Percentiles rank a stretch among this genome's conserved stretches.
Evolutionary conservation across 2,113 vertebrate genomes (phyloP).

Genomic region (Pelvicachromis taeniatus): DNA sequence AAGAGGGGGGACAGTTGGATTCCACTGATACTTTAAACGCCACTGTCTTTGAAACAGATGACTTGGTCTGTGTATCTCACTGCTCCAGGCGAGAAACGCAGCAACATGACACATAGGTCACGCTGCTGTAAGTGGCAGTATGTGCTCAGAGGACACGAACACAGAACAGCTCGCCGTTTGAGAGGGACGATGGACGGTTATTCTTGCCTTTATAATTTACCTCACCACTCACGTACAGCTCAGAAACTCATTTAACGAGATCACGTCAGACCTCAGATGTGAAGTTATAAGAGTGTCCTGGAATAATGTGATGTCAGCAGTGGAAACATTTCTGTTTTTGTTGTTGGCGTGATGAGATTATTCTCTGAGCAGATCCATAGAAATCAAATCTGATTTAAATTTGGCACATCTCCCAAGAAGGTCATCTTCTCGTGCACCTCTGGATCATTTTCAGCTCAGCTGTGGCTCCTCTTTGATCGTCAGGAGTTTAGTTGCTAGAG

Average conservation of each 20-base stretch:
- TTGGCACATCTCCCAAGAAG: neutral
- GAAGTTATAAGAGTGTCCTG: neutral
- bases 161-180: neutral
- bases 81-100: neutral
- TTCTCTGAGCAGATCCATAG: neutral
- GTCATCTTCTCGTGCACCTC: neutral
- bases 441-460: neutral
- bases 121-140: neutral
- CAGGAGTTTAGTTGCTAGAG: neutral
- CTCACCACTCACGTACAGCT: neutral
- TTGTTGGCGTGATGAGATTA: neutral
- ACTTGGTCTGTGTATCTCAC: neutral
- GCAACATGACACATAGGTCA: conserved; percentile 1
- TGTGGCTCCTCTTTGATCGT: neutral
- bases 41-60: conserved; percentile 1
- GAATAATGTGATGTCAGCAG: neutral
- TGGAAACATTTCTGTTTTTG: neutral
- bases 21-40: conserved; percentile 6
- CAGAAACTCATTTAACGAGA: neutral
- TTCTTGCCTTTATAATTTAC: neutral
- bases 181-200: neutral
- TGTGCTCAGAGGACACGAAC: neutral
- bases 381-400: neutral
- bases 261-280: neutral
- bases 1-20: neutral